A percentile compares a stretch with the other conserved stretches of the same genome.
phyloP scores from a whole-genome alignment of 2,113 vertebrate genomes.

The Campylomormyrus numenius region DNA sequence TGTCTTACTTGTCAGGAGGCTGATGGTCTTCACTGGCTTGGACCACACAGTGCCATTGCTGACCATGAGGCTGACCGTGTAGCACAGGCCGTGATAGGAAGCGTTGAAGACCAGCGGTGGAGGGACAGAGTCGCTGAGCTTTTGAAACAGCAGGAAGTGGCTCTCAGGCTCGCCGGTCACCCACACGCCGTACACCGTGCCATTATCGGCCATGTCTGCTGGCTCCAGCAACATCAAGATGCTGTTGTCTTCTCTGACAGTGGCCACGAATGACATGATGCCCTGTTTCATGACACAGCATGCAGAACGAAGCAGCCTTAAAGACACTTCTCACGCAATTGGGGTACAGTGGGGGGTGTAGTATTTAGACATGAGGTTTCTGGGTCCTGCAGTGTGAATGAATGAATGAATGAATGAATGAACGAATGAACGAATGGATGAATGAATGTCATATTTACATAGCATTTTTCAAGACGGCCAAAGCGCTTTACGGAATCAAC shows the following conservation, averaged over 20 bases:
- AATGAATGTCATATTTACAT: not conserved
- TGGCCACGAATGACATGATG: slow-evolving; percentile 63
- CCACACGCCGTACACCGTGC: slow-evolving; percentile 74
- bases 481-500: not conserved
- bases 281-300: slow-evolving; percentile 47
- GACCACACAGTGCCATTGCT: slow-evolving; percentile 63
- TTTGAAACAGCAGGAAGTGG: slow-evolving; percentile 71
- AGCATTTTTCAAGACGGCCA: not conserved
- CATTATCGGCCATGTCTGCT: slow-evolving; percentile 67
- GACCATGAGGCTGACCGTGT: slow-evolving; percentile 76
- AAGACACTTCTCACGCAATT: not conserved
- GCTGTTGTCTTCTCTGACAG: slow-evolving; percentile 62
- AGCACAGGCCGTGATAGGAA: slow-evolving; percentile 79
- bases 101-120: slow-evolving; percentile 73
- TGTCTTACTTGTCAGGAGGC: slow-evolving; percentile 76
- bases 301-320: not conserved
- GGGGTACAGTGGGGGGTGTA: not conserved
- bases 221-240: slow-evolving; percentile 69
- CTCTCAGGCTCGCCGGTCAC: slow-evolving; percentile 79
- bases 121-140: slow-evolving; percentile 65
- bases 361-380: not conserved
- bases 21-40: slow-evolving; percentile 65
- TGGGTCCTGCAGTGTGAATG: not conserved
- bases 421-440: not conserved
- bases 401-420: not conserved